phyloP scores from a whole-genome alignment of 2,888 invertebrate species.

The Drosophila cognata region DNA sequence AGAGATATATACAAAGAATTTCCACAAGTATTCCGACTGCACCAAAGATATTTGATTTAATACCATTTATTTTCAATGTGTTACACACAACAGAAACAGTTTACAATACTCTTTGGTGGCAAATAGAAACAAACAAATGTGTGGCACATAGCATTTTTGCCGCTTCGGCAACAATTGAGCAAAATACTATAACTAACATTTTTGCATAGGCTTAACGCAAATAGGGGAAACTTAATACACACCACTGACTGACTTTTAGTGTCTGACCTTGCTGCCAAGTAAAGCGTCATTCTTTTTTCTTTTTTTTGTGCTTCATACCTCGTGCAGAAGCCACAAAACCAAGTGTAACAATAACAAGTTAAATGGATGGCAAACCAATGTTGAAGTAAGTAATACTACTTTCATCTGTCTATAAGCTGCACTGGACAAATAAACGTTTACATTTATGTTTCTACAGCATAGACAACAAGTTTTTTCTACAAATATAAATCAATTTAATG shows the following conservation, averaged over 20 bases:
- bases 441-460: neutral
- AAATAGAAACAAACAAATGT: conserved; percentile 29
- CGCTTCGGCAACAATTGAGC: conserved; percentile 59
- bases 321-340: conserved; percentile 54
- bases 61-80: neutral
- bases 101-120: neutral
- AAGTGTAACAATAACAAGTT: conserved; percentile 37
- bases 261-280: conserved; percentile 58
- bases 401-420: neutral
- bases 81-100: neutral
- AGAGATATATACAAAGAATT: neutral
- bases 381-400: conserved; percentile 56
- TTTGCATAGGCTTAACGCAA: conserved; percentile 22
- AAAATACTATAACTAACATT: conserved; percentile 43
- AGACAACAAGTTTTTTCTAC: neutral
- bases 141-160: conserved; percentile 67
- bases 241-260: conserved; percentile 50
- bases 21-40: neutral
- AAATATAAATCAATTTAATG: neutral
- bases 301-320: conserved; percentile 23
- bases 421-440: neutral
- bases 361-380: conserved; percentile 33
- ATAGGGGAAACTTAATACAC: conserved; percentile 62
- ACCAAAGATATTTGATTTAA: neutral
- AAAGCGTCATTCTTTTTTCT: conserved; percentile 21